A percentile compares a stretch with the other conserved stretches of the same genome.
These are phyloP conservation scores for Leptinotarsa defecta DNA, from an alignment of 1,140 invertebrate species.

Conservation along the genomic window DNA sequence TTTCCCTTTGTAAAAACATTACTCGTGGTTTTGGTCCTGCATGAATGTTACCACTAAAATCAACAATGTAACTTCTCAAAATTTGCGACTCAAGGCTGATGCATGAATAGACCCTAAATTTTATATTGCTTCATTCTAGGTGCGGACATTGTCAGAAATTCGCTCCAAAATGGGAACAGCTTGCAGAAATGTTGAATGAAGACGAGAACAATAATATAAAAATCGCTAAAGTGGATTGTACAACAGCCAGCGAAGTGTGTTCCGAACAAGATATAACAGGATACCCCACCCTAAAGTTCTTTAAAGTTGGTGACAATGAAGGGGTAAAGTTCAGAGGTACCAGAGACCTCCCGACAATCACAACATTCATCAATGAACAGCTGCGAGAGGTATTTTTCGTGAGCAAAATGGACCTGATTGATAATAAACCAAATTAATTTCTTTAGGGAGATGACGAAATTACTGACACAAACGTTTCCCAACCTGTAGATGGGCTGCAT, in stretches of 20 bases:
- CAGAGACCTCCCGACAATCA: slow-evolving; percentile 72
- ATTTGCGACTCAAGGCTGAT: too few relatives aligned
- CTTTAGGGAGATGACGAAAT: slow-evolving; percentile 51
- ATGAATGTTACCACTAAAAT: too few relatives aligned
- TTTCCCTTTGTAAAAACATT: too few relatives aligned
- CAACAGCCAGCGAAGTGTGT: slow-evolving; percentile 70
- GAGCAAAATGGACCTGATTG: neutral
- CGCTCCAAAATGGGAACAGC: slow-evolving; percentile 71
- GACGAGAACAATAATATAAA: slow-evolving; percentile 63
- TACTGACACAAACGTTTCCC: slow-evolving; percentile 49
- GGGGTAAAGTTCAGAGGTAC: slow-evolving; percentile 72
- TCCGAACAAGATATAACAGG: slow-evolving; percentile 75
- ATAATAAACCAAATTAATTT: slow-evolving; percentile 12
- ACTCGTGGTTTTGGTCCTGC: too few relatives aligned
- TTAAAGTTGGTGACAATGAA: slow-evolving; percentile 65
- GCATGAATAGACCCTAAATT: neutral
- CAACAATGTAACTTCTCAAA: too few relatives aligned
- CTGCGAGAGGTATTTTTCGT: slow-evolving; percentile 56
- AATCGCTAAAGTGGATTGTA: slow-evolving; percentile 81
- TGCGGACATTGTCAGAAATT: slow-evolving; percentile 73
- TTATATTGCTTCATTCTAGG: slow-evolving; percentile 57
- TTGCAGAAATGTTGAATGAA: slow-evolving; percentile 71
- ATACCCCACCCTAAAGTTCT: slow-evolving; percentile 72
- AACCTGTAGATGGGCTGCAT: slow-evolving; percentile 61
- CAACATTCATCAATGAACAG: slow-evolving; percentile 75